Evolutionary conservation across 2,113 vertebrate genomes (phyloP), one percentile per base, ranked within the genome.

Genomic region (Amia ocellicauda): DNA sequence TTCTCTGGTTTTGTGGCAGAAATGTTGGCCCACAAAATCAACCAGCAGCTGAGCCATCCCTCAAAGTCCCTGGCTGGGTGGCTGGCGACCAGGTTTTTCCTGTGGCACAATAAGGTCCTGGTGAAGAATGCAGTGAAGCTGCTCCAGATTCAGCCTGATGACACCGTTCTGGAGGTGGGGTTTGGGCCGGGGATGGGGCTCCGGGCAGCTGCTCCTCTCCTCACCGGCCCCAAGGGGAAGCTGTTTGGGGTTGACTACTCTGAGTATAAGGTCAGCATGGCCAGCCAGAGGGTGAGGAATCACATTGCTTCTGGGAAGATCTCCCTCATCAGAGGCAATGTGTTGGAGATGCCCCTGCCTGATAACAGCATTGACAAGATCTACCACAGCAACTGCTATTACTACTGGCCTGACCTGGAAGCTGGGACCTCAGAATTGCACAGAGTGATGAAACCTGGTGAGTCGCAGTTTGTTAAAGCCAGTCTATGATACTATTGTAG

Each of bases 381-480:
- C 2, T 89, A 81, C 61, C 87, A 90, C 63, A 87, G 84, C 68
- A 90, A 89, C 76, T 87, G 86, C 67, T 89, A 88, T 72, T 89
- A 88, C 76, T 89, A 76, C 78, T 90, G 87, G 87, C 85, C 85
- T 16, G 83, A 88, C 53, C 76, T 85, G 53, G 78, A 43, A 47
- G 74, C 73, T 24, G 80, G 60, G 14, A 61, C 75, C 1, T 17
- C 59, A n/a, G 84, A 85, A 61, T 76, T 88, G 31, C 77, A 82
- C 59, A 67, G 82, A 4, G 86, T 88, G 13, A 88, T 90, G 81
- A 89, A 86, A 74, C 75, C 85, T 79, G 86, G 86, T 87, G 51
- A 20, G 73, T 4, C 11, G 31, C 5, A 17, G 22, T 17, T n/a
- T n/a, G n/a, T n/a, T n/a, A n/a, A n/a, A n/a, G n/a, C n/a, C n/a